These are phyloP conservation scores for Rhagonycha fulva DNA, from an alignment of 2,888 invertebrate species.

Conservation along the genomic window DNA sequence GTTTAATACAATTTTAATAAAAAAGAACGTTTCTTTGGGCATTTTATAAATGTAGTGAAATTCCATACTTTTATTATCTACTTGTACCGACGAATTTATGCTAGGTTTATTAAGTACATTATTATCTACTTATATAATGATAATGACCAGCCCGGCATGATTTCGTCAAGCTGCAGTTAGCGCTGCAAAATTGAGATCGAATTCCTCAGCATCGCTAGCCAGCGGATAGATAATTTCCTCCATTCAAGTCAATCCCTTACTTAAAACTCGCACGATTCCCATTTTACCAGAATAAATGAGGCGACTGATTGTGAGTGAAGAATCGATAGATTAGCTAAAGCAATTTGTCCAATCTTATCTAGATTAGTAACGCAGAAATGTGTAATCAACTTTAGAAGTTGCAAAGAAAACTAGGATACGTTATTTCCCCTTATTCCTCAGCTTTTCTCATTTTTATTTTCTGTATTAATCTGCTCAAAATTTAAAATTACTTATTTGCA, in stretches of 20 bases:
- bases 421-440: constrained; percentile 46
- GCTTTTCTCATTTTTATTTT: constrained; percentile 41
- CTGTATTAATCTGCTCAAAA: constrained; percentile 36
- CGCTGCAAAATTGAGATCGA: constrained; percentile 17
- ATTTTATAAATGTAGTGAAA: constrained; percentile 46
- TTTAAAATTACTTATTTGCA: constrained; percentile 38
- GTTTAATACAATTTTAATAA: constrained; percentile 56
- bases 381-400: constrained; percentile 51
- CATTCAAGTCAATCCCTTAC: constrained; percentile 8
- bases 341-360: constrained; percentile 49
- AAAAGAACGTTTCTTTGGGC: constrained; percentile 53
- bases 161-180: constrained; percentile 20
- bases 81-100: constrained; percentile 23
- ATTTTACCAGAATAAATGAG: constrained; percentile 41
- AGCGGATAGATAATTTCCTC: constrained; percentile 6
- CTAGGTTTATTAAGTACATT: not conserved
- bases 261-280: constrained; percentile 41
- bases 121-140: too few relatives aligned
- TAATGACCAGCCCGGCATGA: constrained; percentile 4
- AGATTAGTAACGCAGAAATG: constrained; percentile 50
- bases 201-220: constrained; percentile 21
- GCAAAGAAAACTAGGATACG: constrained; percentile 45
- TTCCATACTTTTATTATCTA: constrained; percentile 23
- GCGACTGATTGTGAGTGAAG: constrained; percentile 47
- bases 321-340: constrained; percentile 49